These are phyloP conservation scores for Burhinus bistriatus DNA, from an alignment of 2,113 vertebrate genomes.

Conservation along the genomic window DNA sequence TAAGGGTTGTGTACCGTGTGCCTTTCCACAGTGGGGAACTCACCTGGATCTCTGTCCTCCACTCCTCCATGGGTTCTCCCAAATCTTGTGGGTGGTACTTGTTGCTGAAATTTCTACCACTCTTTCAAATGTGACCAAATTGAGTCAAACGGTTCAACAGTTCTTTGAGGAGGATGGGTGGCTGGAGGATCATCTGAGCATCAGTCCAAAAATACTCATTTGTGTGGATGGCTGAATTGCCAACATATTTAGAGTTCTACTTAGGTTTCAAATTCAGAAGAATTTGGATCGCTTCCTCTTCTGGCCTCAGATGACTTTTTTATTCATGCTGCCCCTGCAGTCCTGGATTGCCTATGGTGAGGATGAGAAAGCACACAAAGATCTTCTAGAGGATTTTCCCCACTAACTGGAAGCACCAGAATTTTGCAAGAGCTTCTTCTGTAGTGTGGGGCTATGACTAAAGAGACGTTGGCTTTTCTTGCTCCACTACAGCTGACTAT, in stretches of 20 bases:
- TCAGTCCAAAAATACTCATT: background rate
- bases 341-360: background rate
- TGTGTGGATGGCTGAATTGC: background rate
- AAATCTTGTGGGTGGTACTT: background rate
- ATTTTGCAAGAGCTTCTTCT: slow-evolving; percentile 5
- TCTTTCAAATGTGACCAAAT: background rate
- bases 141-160: background rate
- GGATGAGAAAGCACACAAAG: background rate
- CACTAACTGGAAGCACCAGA: background rate
- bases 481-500: background rate
- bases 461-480: background rate
- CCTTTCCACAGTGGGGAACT: background rate
- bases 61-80: background rate
- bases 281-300: background rate
- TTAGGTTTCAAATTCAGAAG: background rate
- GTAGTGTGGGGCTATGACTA: background rate
- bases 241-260: background rate
- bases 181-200: background rate
- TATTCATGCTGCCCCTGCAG: background rate
- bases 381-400: background rate
- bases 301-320: background rate
- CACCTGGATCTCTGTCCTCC: background rate
- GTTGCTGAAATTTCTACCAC: background rate
- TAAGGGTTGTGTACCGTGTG: background rate
- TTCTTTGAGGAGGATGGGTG: background rate